Evolutionary conservation across 37 sponge, comb jelly and placozoan species (phyloP), one percentile per base, ranked within the genome.

Genomic region (Cliona cf. orientalis): DNA sequence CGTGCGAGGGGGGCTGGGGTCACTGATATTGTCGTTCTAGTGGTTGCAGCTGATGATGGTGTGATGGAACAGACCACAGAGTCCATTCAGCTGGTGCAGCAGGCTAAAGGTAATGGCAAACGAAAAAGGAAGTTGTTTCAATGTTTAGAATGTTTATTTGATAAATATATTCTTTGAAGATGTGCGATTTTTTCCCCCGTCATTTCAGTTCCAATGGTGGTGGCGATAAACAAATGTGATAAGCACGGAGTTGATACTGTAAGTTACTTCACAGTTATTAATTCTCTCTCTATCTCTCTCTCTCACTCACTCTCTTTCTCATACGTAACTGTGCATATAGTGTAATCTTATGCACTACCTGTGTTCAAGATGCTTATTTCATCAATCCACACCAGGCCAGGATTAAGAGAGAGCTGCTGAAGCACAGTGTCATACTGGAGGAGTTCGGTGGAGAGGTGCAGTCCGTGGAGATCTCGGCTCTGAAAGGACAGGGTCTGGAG

Each of bases 141-240:
- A 59, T 9, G 14, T 29, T 59, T 11, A 49, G 55, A 11, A 49
- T 49, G 55, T 19, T 11, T 49, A 19, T 49, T 11, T 49, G 11
- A 17, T 19, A 17, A 17, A 17, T 49, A 17, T 49, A 49, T 49
- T 11, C 55, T 59, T 25, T 59, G 60, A 4, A 29, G 25, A 21
- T 31, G 37, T 29, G 37, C 35, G 67, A 32, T 6, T 36, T 42
- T 69, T 21, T 62, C 28, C 49, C 22, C 42, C 32, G 46, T 59
- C 41, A 55, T 26, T 71, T 9, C 69, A 87, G 89, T 98, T 9
- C 99, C 99, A 2, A 70, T 95, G 64, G 86, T 98, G 46, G 96
- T 98, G 21, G 99, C 99, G 35, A 58, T 98, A 17, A 98, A 98
- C 56, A 98, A 98, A 66, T 86, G 89, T 85, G 97, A 97, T 87